Conservation (phyloP, 1,140 invertebrate species). For the Apis dorsata region DNA sequence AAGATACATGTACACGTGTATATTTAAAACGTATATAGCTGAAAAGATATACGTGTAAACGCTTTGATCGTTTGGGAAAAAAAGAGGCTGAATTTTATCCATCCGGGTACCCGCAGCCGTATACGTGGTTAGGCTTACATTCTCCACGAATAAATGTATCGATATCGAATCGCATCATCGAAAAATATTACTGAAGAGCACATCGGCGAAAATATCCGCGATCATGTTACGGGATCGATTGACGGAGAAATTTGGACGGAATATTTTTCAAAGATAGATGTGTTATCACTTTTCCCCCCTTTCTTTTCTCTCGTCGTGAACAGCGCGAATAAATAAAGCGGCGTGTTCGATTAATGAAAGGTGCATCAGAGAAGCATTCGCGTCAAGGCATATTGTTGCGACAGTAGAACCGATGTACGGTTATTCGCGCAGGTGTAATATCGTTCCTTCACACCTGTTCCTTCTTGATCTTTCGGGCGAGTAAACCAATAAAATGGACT, state of each 20-base stretch:
- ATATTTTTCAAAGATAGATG: not conserved
- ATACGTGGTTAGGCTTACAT: not conserved
- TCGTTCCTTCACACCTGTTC: slow-evolving; percentile 25
- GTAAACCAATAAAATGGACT: slow-evolving; percentile 16
- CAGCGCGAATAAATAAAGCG: not conserved
- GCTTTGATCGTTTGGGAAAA: not conserved
- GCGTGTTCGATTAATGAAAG: not conserved
- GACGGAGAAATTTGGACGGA: not conserved
- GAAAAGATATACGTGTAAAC: too few relatives aligned
- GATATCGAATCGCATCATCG: not conserved
- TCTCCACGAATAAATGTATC: not conserved
- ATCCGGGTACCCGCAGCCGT: slow-evolving; percentile 38
- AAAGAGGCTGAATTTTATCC: not conserved
- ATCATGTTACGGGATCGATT: not conserved
- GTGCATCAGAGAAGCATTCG: not conserved
- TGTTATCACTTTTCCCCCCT: not conserved
- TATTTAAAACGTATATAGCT: not conserved
- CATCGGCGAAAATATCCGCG: not conserved
- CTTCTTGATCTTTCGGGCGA: slow-evolving; percentile 1
- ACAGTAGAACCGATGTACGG: slow-evolving; percentile 24
- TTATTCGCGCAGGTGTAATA: slow-evolving; percentile 39
- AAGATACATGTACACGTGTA: not conserved
- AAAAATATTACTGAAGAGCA: not conserved
- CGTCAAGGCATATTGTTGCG: not conserved
- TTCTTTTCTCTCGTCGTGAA: not conserved